Evolutionary conservation across 2,797 vertebrate species (phyloP).

Genomic region (Alauda arvensis): DNA sequence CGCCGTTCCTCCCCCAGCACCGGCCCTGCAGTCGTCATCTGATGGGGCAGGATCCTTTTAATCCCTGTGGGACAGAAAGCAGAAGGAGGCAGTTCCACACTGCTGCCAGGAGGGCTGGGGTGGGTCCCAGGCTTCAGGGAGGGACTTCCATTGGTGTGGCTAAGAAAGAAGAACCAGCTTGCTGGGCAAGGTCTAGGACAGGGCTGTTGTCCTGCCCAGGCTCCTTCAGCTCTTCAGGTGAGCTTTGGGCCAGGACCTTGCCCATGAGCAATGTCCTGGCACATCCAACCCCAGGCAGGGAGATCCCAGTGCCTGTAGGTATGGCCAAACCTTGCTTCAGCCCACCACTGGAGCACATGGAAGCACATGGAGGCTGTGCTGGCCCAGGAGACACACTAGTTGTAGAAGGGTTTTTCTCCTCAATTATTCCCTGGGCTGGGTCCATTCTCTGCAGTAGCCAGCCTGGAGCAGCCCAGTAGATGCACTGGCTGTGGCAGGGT

Average conservation of each 20-base stretch:
- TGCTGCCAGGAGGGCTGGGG: neutral
- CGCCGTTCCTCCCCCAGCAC: constrained; percentile 90
- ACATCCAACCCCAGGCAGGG: neutral
- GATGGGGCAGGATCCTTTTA: constrained; percentile 92
- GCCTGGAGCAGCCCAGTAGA: neutral
- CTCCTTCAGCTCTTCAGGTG: neutral
- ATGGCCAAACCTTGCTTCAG: accelerated
- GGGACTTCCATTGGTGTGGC: neutral
- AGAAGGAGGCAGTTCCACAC: neutral
- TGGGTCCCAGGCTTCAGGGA: neutral
- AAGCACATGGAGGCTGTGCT: neutral
- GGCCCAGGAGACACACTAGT: accelerated
- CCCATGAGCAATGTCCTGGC: accelerated
- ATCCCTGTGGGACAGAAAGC: constrained; percentile 77
- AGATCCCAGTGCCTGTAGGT: neutral
- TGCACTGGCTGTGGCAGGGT: neutral
- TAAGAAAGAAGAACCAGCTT: neutral
- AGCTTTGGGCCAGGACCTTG: neutral
- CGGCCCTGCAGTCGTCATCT: constrained; percentile 92
- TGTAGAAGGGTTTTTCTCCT: neutral
- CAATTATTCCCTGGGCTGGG: neutral
- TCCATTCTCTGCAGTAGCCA: neutral
- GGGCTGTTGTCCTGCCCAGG: neutral
- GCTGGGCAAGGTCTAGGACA: neutral
- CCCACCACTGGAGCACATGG: neutral